Conservation (phyloP, 1,140 invertebrate genomes). For the Drosophila parabipectinata region DNA sequence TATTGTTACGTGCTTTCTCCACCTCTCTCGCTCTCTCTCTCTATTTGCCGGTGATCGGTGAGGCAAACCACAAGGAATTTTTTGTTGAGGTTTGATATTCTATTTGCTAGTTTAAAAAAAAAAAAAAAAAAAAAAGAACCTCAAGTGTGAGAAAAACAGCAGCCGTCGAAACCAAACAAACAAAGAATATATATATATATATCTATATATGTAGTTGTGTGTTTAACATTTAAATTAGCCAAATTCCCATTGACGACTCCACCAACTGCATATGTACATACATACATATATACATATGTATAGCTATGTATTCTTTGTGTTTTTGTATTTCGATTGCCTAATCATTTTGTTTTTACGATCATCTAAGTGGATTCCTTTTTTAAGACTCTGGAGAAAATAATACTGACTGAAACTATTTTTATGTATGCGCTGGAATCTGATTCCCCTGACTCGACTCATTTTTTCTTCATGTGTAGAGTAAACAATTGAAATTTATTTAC, state of each 20-base stretch:
- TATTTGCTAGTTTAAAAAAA: conserved; percentile 26
- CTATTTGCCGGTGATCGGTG: conserved; percentile 12
- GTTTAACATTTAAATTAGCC: conserved; percentile 75
- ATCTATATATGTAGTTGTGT: conserved; percentile 8
- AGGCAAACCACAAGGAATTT: conserved; percentile 72
- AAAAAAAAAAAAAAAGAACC: conserved; percentile 15
- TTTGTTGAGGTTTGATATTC: conserved; percentile 65
- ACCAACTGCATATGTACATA: background rate
- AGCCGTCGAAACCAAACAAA: conserved; percentile 14
- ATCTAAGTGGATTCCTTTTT: conserved; percentile 43
- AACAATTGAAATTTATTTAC: conserved; percentile 63
- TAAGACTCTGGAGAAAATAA: conserved; percentile 2
- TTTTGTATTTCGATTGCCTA: conserved; percentile 54
- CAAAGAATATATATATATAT: conserved; percentile 16
- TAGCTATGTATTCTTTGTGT: background rate
- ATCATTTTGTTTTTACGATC: conserved; percentile 51
- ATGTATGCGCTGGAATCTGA: conserved; percentile 12
- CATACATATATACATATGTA: too few relatives aligned
- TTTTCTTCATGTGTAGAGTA: conserved; percentile 33
- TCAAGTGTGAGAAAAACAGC: conserved; percentile 64
- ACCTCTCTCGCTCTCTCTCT: conserved; percentile 26
- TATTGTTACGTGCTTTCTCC: conserved; percentile 43
- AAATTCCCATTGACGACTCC: conserved; percentile 32
- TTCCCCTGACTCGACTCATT: conserved; percentile 32
- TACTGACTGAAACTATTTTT: conserved; percentile 41